Percentiles rank a stretch among this genome's conserved stretches.
phyloP scores from a whole-genome alignment of 2,113 vertebrate species.

The Nymphicus hollandicus region DNA sequence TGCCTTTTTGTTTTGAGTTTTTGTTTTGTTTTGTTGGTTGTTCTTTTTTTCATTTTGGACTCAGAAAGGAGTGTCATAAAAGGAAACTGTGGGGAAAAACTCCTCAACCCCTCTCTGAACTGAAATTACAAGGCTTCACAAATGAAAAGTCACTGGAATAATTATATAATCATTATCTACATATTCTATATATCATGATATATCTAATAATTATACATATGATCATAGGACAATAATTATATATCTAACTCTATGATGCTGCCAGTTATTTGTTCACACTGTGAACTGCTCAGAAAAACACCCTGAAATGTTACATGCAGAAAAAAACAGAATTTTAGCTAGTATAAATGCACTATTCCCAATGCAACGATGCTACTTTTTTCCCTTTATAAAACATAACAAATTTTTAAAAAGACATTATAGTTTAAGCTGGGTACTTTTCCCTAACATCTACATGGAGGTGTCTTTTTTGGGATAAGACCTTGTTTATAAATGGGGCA shows the following conservation, averaged over 20 bases:
- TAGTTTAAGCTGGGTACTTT: background rate
- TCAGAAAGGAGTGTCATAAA: background rate
- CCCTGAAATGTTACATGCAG: background rate
- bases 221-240: background rate
- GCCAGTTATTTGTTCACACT: background rate
- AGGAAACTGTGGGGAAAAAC: background rate
- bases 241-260: background rate
- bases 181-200: background rate
- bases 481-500: conserved; percentile 55
- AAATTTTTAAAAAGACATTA: background rate
- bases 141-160: background rate
- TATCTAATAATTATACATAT: background rate
- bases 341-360: background rate
- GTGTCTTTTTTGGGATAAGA: conserved; percentile 36
- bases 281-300: background rate
- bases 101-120: background rate
- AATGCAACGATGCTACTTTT: background rate
- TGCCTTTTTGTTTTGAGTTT: background rate
- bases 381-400: background rate
- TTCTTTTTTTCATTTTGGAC: background rate
- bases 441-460: background rate
- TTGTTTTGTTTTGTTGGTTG: background rate
- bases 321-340: background rate
- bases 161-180: background rate
- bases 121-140: background rate